A percentile compares a stretch with the other conserved stretches of the same genome.
Evolutionary conservation across 2,888 invertebrate genomes (phyloP).

Genomic region (Nephrotoma flavescens): DNA sequence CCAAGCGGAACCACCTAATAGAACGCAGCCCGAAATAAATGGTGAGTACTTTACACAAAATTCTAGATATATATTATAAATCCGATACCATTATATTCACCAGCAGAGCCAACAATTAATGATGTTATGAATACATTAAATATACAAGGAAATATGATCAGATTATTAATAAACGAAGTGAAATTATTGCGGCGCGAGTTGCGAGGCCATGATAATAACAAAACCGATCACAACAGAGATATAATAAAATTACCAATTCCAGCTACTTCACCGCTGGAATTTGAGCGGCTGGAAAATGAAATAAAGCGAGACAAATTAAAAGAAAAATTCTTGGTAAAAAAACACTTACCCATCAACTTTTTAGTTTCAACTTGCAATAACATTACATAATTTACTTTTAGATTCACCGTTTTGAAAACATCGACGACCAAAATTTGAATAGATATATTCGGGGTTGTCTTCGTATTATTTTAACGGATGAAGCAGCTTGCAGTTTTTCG

Average conservation of each 20-base stretch:
- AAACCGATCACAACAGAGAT: not conserved
- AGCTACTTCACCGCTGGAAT: not conserved
- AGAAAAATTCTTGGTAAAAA: not conserved
- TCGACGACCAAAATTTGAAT: not conserved
- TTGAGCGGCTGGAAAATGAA: not conserved
- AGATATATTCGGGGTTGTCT: not conserved
- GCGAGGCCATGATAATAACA: not conserved
- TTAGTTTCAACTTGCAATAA: not conserved
- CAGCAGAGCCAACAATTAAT: not conserved
- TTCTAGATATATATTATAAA: no score
- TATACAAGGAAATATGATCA: not conserved
- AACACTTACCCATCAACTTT: not conserved
- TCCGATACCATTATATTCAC: no score
- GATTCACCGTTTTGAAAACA: not conserved
- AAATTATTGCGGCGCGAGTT: not conserved
- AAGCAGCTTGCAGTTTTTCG: no score
- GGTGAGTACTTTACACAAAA: no score
- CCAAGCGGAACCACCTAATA: no score
- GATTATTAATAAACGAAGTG: not conserved
- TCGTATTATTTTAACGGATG: not conserved
- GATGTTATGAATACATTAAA: not conserved
- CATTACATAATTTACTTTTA: not conserved
- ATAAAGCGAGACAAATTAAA: not conserved
- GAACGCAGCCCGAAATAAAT: no score
- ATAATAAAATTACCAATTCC: not conserved